phyloP scores from a whole-genome alignment of 2,113 vertebrate genomes.

The Muscicapa adusta region DNA sequence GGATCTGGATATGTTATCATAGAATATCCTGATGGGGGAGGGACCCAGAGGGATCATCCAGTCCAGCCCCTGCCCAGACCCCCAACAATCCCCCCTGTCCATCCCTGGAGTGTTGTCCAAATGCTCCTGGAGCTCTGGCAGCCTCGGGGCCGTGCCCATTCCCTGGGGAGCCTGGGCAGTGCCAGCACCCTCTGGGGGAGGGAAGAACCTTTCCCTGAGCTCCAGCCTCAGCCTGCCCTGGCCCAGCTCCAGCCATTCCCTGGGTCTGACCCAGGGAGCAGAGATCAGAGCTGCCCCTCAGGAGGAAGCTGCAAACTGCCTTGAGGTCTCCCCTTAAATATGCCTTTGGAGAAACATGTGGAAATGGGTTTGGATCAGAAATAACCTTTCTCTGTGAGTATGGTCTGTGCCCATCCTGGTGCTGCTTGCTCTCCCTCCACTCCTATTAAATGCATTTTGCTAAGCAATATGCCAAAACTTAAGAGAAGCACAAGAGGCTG shows the following conservation, averaged over 20 bases:
- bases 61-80: fast-evolving
- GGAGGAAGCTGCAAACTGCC: neutral
- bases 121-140: neutral
- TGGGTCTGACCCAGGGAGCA: neutral
- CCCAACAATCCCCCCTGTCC: fast-evolving
- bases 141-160: neutral
- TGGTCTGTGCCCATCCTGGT: fast-evolving
- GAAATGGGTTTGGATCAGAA: neutral
- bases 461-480: neutral
- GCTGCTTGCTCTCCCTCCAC: neutral
- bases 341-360: neutral
- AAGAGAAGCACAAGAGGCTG: neutral
- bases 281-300: fast-evolving
- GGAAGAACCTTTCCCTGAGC: neutral
- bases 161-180: neutral
- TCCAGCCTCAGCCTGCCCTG: neutral
- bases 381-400: neutral
- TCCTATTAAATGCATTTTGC: neutral
- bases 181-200: neutral
- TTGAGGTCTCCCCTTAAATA: neutral
- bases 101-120: neutral
- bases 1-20: too few species aligned
- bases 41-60: neutral
- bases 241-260: neutral
- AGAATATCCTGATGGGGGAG: neutral